Evolutionary conservation across 2,113 vertebrate species (phyloP).

Genomic region (Barbus barbus): DNA sequence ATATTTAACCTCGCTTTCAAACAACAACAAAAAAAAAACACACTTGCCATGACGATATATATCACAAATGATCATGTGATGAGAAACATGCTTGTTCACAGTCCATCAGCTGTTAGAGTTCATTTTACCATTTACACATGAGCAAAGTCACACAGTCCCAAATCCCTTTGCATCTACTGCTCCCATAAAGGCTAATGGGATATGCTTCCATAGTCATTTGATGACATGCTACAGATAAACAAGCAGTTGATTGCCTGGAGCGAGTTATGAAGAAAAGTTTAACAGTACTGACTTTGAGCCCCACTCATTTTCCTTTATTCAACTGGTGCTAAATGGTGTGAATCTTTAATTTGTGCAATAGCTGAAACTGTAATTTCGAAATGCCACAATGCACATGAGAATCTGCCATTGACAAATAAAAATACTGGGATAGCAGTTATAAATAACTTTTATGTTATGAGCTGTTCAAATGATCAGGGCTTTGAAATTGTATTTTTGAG

Average conservation of each 20-base stretch:
- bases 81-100: slow-evolving; percentile 56
- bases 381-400: background rate
- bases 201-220: slow-evolving; percentile 58
- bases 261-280: background rate
- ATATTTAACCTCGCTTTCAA: slow-evolving; percentile 63
- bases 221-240: slow-evolving; percentile 60
- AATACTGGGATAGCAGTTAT: background rate
- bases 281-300: background rate
- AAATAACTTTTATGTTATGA: background rate
- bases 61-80: slow-evolving; percentile 63
- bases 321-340: background rate
- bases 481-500: slow-evolving; percentile 18
- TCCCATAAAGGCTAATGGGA: slow-evolving; percentile 60
- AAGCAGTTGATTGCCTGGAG: slow-evolving; percentile 18
- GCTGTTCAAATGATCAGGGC: background rate
- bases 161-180: slow-evolving; percentile 54
- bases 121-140: slow-evolving; percentile 62
- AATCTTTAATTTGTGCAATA: slow-evolving; percentile 9
- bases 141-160: slow-evolving; percentile 33
- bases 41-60: slow-evolving; percentile 58
- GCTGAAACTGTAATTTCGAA: background rate
- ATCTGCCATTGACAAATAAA: background rate
- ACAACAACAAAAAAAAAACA: slow-evolving; percentile 56
- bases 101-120: slow-evolving; percentile 65
- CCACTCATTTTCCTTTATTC: background rate